Evolutionary conservation across 2,113 vertebrate genomes (phyloP), one percentile per base, ranked within the genome.

Genomic region (Ibidorhyncha struthersii): DNA sequence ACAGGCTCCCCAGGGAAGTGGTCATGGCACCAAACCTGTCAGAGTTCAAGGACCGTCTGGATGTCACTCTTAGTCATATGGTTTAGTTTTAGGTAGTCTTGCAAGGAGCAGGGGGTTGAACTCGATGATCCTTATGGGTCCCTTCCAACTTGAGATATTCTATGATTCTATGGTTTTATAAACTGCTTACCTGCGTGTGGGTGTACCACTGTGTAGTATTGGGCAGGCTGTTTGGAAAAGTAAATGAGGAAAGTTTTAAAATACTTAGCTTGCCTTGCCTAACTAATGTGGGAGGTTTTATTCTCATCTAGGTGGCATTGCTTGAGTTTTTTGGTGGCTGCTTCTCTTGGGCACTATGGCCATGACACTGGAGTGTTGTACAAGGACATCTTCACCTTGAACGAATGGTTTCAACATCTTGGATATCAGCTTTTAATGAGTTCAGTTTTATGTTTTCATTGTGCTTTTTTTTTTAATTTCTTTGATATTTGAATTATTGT

Each of bases 81-180:
- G 7, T 45, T 77, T 77, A 40, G 6, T 40, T 23, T 55, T 56
- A 56, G 25, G 12, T 8, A 30, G 26, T 43, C 26, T 22, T 65
- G 8, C 5, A 16, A 67, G 34, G 26, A 69, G 29, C 25, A 58
- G 52, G 20, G 40, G 41, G 12, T 34, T 52, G 16, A 40, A 79
- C n/a, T 43, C 0, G 0, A 27, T 16, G 8, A 16, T 62, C 16
- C 6, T 56, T 62, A 40, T 16, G 15, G 10, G 21, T 69, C 8
- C 19, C 10, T 53, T 70, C 0, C 0, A 38, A 21, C 8, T 20
- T 62, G 36, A 86, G 27, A 34, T 82, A 52, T 19, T 43, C 52
- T 59, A 36, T 22, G 22, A 59, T n/a, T 59, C 58, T n/a, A 36
- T 25, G 58, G 23, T 45, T 59, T 38, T 67, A 11, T 41, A 10